Evolutionary conservation across 2,113 vertebrate species (phyloP).

Genomic region (Electrona antarctica): DNA sequence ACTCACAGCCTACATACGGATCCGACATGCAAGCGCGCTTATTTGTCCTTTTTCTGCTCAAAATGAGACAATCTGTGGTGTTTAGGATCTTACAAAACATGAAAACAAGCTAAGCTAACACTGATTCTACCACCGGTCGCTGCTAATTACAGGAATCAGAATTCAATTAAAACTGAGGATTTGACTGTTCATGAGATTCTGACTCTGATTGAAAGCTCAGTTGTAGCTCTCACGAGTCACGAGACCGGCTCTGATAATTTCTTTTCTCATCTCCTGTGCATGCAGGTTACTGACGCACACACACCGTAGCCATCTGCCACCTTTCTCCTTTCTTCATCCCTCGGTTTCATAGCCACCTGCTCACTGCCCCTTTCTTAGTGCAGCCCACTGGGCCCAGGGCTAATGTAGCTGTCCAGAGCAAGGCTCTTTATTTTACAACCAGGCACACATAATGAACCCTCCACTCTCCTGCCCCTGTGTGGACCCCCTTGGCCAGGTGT

Average conservation of each 20-base stretch:
- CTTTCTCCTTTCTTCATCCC: slow-evolving; percentile 24
- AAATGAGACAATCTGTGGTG: too few species aligned
- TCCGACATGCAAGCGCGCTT: too few species aligned
- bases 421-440: slow-evolving; percentile 7
- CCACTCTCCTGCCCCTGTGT: slow-evolving; percentile 28
- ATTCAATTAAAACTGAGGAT: too few species aligned
- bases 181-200: not conserved
- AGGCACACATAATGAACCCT: not conserved
- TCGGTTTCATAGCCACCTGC: slow-evolving; percentile 58
- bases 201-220: slow-evolving; percentile 1
- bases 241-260: not conserved
- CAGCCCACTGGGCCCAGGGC: slow-evolving; percentile 36
- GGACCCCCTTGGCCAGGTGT: slow-evolving; percentile 39
- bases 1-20: too few species aligned
- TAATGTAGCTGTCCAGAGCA: slow-evolving; percentile 46
- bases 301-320: slow-evolving; percentile 55
- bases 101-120: too few species aligned
- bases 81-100: too few species aligned
- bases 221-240: not conserved
- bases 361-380: slow-evolving; percentile 43
- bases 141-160: too few species aligned
- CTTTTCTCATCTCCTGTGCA: not conserved
- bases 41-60: too few species aligned
- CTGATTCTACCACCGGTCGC: too few species aligned
- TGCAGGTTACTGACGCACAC: slow-evolving; percentile 12